These are phyloP conservation scores for Conus canariensis DNA, from an alignment of 2,888 invertebrate species.

Conservation along the genomic window DNA sequence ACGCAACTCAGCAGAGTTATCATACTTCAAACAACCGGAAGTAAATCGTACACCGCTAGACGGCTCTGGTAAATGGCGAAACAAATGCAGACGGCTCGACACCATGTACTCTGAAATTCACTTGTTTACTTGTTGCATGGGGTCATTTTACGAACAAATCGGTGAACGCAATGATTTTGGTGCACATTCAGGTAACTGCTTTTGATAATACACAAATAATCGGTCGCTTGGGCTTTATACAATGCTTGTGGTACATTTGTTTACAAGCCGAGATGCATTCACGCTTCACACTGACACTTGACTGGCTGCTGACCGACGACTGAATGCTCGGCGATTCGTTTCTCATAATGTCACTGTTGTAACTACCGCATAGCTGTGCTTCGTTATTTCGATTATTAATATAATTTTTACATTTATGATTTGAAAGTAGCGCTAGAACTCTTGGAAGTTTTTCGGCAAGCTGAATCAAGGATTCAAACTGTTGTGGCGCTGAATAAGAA, in stretches of 20 bases:
- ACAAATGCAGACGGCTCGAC: neutral
- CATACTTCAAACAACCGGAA: constrained; percentile 2
- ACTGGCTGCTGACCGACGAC: no score
- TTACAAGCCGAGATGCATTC: constrained; percentile 4
- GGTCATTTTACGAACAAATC: neutral
- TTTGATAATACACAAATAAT: neutral
- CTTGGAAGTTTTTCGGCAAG: no score
- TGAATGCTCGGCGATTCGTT: no score
- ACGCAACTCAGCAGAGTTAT: neutral
- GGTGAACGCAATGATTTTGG: neutral
- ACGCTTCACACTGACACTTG: neutral
- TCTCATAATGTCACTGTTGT: no score
- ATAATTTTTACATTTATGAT: no score
- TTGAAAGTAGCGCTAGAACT: no score
- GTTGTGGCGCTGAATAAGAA: no score
- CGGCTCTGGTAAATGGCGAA: neutral
- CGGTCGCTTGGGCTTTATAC: no score
- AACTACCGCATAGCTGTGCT: neutral
- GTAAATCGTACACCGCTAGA: neutral
- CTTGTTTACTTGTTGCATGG: constrained; percentile 26
- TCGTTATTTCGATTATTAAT: no score
- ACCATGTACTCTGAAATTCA: neutral
- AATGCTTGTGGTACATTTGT: neutral
- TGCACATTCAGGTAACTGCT: neutral
- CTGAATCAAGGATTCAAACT: no score